phyloP scores from a whole-genome alignment of 2,888 invertebrate genomes.

The Andrena bicolor region DNA sequence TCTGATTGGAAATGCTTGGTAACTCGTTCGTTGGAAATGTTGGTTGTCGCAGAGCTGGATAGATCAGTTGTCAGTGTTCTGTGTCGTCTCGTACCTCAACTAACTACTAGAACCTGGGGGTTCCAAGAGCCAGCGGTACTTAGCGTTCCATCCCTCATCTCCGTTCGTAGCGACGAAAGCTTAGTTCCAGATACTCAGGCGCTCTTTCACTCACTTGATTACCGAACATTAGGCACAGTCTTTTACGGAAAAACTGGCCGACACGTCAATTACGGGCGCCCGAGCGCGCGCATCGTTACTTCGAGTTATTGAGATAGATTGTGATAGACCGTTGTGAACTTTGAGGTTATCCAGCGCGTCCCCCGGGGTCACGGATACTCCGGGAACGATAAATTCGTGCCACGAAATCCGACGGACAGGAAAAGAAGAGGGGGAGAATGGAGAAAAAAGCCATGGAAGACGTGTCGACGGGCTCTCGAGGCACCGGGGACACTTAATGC shows the following conservation, averaged over 20 bases:
- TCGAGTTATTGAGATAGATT: constrained; percentile 78
- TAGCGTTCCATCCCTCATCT: background rate
- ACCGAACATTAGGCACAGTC: background rate
- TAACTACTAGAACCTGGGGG: no score
- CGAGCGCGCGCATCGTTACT: constrained; percentile 27
- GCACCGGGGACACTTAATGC: constrained; percentile 54
- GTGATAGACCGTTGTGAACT: constrained; percentile 76
- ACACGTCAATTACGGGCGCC: constrained; percentile 31
- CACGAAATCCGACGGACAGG: constrained; percentile 35
- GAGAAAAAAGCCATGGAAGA: constrained; percentile 18
- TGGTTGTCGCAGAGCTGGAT: no score
- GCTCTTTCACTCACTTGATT: background rate
- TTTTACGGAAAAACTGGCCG: constrained; percentile 8
- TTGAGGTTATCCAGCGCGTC: constrained; percentile 76
- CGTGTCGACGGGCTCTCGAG: constrained; percentile 25
- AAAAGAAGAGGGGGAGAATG: constrained; percentile 9
- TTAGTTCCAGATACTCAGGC: background rate
- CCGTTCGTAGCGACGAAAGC: background rate
- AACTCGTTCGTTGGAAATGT: no score
- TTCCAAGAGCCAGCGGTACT: background rate
- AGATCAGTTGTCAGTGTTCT: no score
- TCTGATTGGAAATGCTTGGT: no score
- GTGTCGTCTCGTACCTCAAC: no score
- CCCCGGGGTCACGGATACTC: constrained; percentile 69
- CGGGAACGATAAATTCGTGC: constrained; percentile 67